phyloP scores from a whole-genome alignment of 2,888 invertebrate genomes.

The Oscheius sp. region DNA sequence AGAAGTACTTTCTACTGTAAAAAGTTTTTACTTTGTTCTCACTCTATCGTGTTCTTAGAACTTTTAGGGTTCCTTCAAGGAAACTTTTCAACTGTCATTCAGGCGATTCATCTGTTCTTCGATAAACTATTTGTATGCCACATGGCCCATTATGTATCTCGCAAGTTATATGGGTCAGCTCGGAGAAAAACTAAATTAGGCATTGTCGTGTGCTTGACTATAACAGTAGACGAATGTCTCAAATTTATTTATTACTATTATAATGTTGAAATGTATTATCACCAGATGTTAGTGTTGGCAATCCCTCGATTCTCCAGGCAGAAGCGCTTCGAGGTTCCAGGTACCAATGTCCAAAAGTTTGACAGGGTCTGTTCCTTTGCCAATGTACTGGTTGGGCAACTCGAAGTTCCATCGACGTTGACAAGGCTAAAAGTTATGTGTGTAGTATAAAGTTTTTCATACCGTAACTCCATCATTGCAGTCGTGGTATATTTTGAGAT shows the following conservation, averaged over 20 bases:
- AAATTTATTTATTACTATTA: too few relatives aligned
- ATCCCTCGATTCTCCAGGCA: constrained; percentile 70
- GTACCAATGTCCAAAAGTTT: constrained; percentile 69
- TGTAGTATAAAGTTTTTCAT: background rate
- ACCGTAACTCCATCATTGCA: constrained; percentile 72
- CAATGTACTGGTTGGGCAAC: constrained; percentile 72
- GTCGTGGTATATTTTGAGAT: constrained; percentile 72
- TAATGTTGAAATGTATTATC: too few relatives aligned
- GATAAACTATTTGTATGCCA: too few relatives aligned
- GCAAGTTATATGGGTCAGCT: constrained; percentile 14
- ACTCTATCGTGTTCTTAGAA: too few relatives aligned
- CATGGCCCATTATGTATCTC: too few relatives aligned
- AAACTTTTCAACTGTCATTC: too few relatives aligned
- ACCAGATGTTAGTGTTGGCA: constrained; percentile 66
- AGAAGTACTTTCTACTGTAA: background rate
- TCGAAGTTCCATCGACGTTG: constrained; percentile 73
- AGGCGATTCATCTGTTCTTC: too few relatives aligned
- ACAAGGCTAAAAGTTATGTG: constrained; percentile 63
- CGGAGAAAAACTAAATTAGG: constrained; percentile 1
- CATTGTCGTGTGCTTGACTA: background rate
- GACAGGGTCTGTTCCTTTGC: constrained; percentile 39
- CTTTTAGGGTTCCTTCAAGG: too few relatives aligned
- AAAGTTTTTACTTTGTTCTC: background rate
- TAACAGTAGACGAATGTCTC: background rate
- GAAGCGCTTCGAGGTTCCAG: constrained; percentile 71